phyloP scores from a whole-genome alignment of 2,888 invertebrate species.

The Nomada lathburiana region DNA sequence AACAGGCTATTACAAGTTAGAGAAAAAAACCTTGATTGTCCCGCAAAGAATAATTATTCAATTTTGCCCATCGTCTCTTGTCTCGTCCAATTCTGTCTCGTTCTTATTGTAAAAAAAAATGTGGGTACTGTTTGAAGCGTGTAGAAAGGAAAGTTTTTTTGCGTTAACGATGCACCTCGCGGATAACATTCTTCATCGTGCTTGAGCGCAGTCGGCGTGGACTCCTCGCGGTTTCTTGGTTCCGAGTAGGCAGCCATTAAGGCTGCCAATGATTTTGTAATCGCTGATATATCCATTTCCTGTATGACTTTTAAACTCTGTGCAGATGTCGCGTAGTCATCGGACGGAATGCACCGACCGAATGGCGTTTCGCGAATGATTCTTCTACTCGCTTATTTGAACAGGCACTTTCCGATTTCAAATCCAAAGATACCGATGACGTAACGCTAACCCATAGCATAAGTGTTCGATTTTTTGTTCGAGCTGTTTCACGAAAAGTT shows the following conservation, averaged over 20 bases:
- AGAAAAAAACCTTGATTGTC: not conserved
- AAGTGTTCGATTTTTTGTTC: constrained; percentile 21
- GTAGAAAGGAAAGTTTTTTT: not conserved
- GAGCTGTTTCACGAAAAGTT: constrained; percentile 5
- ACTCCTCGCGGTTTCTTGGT: not conserved
- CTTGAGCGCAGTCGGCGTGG: not conserved
- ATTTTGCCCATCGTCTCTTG: not conserved
- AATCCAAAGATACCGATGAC: constrained; percentile 38
- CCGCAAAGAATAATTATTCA: not conserved
- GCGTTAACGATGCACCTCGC: not conserved
- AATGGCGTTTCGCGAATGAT: constrained; percentile 9
- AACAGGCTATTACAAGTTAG: too few relatives aligned
- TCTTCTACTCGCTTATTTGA: constrained; percentile 12
- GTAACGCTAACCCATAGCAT: constrained; percentile 35
- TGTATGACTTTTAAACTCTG: constrained; percentile 15
- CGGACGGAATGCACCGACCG: not conserved
- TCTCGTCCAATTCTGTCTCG: not conserved
- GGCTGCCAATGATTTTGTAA: constrained; percentile 15
- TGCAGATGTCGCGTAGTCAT: not conserved
- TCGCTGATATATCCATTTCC: constrained; percentile 25
- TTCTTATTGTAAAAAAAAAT: not conserved
- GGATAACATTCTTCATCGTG: not conserved
- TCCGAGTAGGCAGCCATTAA: not conserved
- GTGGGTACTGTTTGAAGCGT: too few relatives aligned
- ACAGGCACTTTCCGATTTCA: constrained; percentile 8